These are phyloP conservation scores for Greenwoodochromis staneri DNA, from an alignment of 2,113 vertebrate species.

Conservation along the genomic window DNA sequence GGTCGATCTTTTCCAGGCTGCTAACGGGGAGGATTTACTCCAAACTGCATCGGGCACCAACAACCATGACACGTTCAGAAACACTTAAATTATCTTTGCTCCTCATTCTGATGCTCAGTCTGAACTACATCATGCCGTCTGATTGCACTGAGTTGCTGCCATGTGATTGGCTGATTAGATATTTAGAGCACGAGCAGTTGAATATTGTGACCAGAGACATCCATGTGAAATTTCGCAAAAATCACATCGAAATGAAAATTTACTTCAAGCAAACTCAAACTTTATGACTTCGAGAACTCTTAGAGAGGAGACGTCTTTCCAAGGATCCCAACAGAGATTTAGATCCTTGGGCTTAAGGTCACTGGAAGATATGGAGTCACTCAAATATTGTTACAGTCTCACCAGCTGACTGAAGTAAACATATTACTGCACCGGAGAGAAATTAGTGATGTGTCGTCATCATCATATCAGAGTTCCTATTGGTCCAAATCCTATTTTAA, in stretches of 20 bases:
- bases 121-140: rapidly evolving
- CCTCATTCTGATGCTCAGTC: not conserved
- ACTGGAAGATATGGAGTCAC: not conserved
- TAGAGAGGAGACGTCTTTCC: not conserved
- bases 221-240: not conserved
- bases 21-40: not conserved
- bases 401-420: not conserved
- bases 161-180: not conserved
- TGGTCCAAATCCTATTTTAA: not conserved
- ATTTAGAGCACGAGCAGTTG: not conserved
- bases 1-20: not conserved
- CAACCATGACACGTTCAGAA: not conserved
- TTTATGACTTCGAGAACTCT: not conserved
- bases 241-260: not conserved
- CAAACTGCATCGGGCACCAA: not conserved
- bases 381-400: not conserved
- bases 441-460: not conserved
- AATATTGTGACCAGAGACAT: not conserved
- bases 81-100: not conserved
- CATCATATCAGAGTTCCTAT: not conserved
- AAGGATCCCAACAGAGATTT: not conserved
- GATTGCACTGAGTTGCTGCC: not conserved
- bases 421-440: not conserved
- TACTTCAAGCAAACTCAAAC: not conserved
- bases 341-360: not conserved